Evolutionary conservation across 2,888 invertebrate genomes (phyloP), one percentile per base, ranked within the genome.

Genomic region (Metacarcinus magister): DNA sequence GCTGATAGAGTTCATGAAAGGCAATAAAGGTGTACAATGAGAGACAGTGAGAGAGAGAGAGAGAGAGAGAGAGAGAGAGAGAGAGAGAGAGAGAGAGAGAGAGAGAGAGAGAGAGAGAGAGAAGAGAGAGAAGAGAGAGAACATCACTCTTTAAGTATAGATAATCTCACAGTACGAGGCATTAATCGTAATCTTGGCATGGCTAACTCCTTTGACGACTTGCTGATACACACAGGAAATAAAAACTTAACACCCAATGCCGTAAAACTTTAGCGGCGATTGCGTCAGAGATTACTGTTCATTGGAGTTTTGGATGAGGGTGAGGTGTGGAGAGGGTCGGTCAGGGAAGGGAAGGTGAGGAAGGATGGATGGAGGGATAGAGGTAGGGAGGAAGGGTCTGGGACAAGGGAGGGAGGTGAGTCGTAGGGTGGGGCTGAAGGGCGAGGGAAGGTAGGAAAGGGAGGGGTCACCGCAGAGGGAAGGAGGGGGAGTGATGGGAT

Each of bases 61-160:
- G 60, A 60, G 60, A 60, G 60, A 60, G 60, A 23, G 67, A 67
- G 67, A 67, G 67, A 67, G 67, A 67, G 67, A 67, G 67, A 67
- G 67, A 67, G 67, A 67, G 67, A 67, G 67, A 67, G 67, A 67
- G 67, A 67, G 67, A 67, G 67, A 67, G 67, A 67, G 67, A 67
- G 67, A 67, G 67, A 67, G 67, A 67, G 67, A 67, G 67, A 67
- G 67, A 67, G 67, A 67, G 67, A 67, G 67, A 67, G 67, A 67
- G 67, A n/a, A 48, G 48, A 48, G 48, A 48, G 48, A 48, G 48
- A 48, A 48, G 48, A 48, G 48, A 48, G 67, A 67, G n/a, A 67
- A 7, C 2, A 16, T 13, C 13, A n/a, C n/a, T n/a, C 67, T 67
- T 67, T n/a, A n/a, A 54, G 13, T 67, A 19, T 19, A 67, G n/a